Base-by-base conservation (phyloP, 1,140 invertebrate genomes). In the Stegodyphus dumicola region DNA sequence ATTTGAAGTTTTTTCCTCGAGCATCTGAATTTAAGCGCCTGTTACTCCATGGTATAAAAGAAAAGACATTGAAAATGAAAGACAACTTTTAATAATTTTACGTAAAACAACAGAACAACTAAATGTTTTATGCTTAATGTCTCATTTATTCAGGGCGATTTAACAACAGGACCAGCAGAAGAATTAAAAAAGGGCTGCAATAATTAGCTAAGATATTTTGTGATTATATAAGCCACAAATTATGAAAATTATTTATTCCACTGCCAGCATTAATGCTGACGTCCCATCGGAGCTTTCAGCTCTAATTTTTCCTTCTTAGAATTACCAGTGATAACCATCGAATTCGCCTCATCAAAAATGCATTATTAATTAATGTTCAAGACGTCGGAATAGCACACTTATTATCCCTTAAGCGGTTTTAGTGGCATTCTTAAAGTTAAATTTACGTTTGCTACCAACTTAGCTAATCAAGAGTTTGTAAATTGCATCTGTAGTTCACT, bases 341-440 rank as follows among this genome's bases (percentile, higher is more conserved):
- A 49, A 64, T 49, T 66, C 78, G 51, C 17, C 78, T 73, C 78
- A 80, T 80, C 53, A 80, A 80, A 80, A 80, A 80, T 80, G 54
- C 54, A 73, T 64, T 51, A 74, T 74, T 81, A 81, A 81, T 81
- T 81, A 81, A 81, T 81, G 79, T 81, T 81, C 74, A 81, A 81
- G 79, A 81, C 79, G 67, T 17, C 53, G 48, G 13, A 52, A 64
- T 81, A 69, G 54, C 77, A 51, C 77, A 49, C 79, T 74, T 81
- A 74, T 81, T 81, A 81, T 74, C 79, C 79, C 79, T 74, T 74
- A 81, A 81, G 79, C 79, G 70, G 70, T 81, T 81, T 74, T 65
- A 73, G 77, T 53, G 65, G 70, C 56, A 52, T 66, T 65, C 53
- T 9, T 17, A 65, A 13, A 18, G 49, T 54, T 71, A 49, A 7